Percentiles rank a stretch among this genome's conserved stretches.
phyloP scores from a whole-genome alignment of 1,140 invertebrate genomes.

The Caenorhabditis latens region DNA sequence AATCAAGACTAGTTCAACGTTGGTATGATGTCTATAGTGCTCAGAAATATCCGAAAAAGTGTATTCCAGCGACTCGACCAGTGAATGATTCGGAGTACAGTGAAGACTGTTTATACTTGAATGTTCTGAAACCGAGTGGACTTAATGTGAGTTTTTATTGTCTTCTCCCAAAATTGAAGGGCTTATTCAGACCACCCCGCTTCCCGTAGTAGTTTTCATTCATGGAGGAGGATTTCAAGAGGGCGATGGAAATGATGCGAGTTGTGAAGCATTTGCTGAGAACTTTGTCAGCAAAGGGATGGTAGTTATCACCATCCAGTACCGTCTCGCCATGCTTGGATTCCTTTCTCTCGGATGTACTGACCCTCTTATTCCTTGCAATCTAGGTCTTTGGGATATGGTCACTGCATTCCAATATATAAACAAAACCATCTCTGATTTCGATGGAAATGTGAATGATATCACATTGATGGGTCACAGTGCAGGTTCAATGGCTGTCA shows the following conservation, averaged over 20 bases:
- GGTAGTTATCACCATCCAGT: slow-evolving; percentile 24
- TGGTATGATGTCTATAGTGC: neutral
- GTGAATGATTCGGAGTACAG: neutral
- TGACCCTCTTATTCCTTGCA: slow-evolving; percentile 22
- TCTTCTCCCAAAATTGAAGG: neutral
- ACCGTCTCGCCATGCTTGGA: slow-evolving; percentile 20
- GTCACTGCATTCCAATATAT: slow-evolving; percentile 21
- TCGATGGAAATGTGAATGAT: slow-evolving; percentile 24
- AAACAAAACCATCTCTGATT: slow-evolving; percentile 2
- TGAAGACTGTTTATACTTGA: slow-evolving; percentile 24
- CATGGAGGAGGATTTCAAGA: slow-evolving; percentile 49
- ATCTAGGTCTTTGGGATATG: slow-evolving; percentile 44
- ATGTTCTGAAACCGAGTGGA: slow-evolving; percentile 37
- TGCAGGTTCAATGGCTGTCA: slow-evolving; percentile 43
- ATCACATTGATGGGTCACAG: slow-evolving; percentile 35
- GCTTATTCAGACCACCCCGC: too few species aligned
- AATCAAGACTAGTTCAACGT: slow-evolving; percentile 4
- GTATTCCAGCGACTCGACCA: slow-evolving; percentile 10
- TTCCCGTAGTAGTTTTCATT: slow-evolving; percentile 22
- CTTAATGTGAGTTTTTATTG: neutral
- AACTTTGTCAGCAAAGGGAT: slow-evolving; percentile 35
- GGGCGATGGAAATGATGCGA: slow-evolving; percentile 31
- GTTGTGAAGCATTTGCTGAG: slow-evolving; percentile 44
- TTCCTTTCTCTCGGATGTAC: slow-evolving; percentile 48
- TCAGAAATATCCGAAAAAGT: slow-evolving; percentile 1